Percentiles rank a stretch among this genome's conserved stretches.
phyloP scores from a whole-genome alignment of 2,888 invertebrate species.

The Panorpa germanica region DNA sequence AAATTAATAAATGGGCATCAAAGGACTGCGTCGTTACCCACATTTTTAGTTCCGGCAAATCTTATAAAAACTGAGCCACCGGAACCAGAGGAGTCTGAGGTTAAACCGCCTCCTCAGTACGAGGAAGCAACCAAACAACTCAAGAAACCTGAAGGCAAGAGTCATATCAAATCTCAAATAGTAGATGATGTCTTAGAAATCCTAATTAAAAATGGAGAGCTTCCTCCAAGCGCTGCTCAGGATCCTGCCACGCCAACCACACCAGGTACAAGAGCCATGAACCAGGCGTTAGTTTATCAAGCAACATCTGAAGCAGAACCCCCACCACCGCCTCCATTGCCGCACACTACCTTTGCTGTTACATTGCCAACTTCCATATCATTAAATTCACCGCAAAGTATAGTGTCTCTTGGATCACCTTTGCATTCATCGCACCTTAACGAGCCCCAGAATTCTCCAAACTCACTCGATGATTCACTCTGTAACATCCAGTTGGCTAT shows the following conservation, averaged over 20 bases:
- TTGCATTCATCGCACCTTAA: too few relatives aligned
- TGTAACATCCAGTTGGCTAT: too few relatives aligned
- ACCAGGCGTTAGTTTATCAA: constrained; percentile 13
- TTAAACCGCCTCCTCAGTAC: constrained; percentile 43
- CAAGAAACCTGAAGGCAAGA: constrained; percentile 16
- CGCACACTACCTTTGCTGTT: constrained; percentile 11
- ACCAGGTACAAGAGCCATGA: constrained; percentile 15
- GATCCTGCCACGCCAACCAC: constrained; percentile 37
- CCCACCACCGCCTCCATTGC: constrained; percentile 9
- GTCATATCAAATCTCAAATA: constrained; percentile 20
- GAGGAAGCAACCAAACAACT: constrained; percentile 47
- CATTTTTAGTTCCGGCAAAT: constrained; percentile 27
- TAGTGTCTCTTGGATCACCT: too few relatives aligned
- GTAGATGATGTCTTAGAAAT: constrained; percentile 69
- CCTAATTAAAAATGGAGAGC: constrained; percentile 79
- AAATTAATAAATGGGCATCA: constrained; percentile 30
- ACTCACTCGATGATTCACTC: too few relatives aligned
- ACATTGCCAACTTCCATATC: neutral
- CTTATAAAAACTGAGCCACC: constrained; percentile 14
- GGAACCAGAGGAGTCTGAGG: constrained; percentile 13
- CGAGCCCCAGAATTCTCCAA: too few relatives aligned
- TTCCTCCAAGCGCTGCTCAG: constrained; percentile 74
- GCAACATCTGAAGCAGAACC: constrained; percentile 12
- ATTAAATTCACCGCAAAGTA: too few relatives aligned
- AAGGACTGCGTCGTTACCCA: constrained; percentile 35